Base-by-base conservation (phyloP, 2,797 vertebrate species). In the Oophaga sylvatica region DNA sequence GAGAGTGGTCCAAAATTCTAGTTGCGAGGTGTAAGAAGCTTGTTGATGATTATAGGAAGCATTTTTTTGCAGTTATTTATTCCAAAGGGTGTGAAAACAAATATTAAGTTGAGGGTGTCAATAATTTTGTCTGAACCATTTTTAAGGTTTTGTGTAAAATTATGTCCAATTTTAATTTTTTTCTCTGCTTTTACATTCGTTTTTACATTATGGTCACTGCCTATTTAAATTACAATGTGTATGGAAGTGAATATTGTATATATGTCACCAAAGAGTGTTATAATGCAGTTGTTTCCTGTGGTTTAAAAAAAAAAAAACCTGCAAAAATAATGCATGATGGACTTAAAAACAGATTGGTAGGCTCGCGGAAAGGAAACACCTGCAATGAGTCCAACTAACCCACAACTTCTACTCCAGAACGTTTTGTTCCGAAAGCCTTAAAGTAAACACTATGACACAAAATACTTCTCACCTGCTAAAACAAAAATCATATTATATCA, bases 321-420 rank as follows among this genome's bases (percentile, higher is more conserved):
- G 17, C 1, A 70, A 56, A 22, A 71, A 45, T n/a, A 76, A 15
- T 26, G 2, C 31, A 16, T 60, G 9, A 75, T 84, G 31, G 75
- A 35, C 15, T 22, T 19, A 13, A 45, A 81, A 53, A 41, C n/a
- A 59, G 9, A 80, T 35, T 75, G 35, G 2, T 8, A 29, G 6
- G 13, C 26, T 85, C 26, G 80, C 59, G 75, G 45, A 88, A 85
- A 60, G 87, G 87, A 88, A 88, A 88, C 87, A 88, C 77, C 87
- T 88, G n/a, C 26, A 79, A 48, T 71, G 29, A 67, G 80, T 57
- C 53, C 26, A 83, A 31, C 59, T 56, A 68, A 45, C 31, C 35
- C 29, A 80, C 80, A 45, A 60, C 16, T 17, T 80, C 26, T 80
- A 48, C 31, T 59, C 26, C 20, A 53, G 41, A 45, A 26, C 11